phyloP scores from a whole-genome alignment of 2,888 invertebrate species.

The Ceratothoa steindachneri region DNA sequence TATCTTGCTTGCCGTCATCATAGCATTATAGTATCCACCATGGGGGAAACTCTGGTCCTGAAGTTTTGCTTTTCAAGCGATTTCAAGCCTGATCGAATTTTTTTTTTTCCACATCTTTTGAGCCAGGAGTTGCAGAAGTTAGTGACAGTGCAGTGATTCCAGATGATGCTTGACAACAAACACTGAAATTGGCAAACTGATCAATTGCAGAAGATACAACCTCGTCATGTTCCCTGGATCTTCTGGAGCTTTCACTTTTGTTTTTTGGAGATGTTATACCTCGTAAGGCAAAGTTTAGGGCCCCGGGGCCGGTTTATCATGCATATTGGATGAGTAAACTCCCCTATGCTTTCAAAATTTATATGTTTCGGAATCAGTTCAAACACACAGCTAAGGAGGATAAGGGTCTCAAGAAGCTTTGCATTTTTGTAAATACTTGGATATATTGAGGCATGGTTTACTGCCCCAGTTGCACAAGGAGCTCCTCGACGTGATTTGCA shows the following conservation, averaged over 20 bases:
- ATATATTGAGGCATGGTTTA: not conserved
- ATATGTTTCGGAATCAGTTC: not conserved
- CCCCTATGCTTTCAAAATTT: no score
- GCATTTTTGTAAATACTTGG: no score
- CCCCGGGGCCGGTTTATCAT: not conserved
- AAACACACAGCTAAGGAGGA: not conserved
- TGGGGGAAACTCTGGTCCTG: no score
- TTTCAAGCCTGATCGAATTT: no score
- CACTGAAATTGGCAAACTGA: not conserved
- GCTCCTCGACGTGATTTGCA: no score
- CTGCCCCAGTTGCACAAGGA: no score
- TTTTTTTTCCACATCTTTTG: no score
- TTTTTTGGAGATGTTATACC: not conserved
- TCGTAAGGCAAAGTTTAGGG: not conserved
- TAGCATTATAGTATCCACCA: no score
- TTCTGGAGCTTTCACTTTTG: no score
- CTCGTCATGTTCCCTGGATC: not conserved
- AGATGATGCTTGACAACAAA: no score
- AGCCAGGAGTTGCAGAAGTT: not conserved
- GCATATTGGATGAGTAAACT: not conserved
- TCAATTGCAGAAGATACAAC: not conserved
- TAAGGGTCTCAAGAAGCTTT: not conserved
- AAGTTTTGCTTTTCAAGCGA: no score
- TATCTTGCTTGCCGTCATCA: no score
- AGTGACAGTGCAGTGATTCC: not conserved